Conservation (phyloP, 2,888 invertebrate species). For the Eretmocerus hayati region DNA sequence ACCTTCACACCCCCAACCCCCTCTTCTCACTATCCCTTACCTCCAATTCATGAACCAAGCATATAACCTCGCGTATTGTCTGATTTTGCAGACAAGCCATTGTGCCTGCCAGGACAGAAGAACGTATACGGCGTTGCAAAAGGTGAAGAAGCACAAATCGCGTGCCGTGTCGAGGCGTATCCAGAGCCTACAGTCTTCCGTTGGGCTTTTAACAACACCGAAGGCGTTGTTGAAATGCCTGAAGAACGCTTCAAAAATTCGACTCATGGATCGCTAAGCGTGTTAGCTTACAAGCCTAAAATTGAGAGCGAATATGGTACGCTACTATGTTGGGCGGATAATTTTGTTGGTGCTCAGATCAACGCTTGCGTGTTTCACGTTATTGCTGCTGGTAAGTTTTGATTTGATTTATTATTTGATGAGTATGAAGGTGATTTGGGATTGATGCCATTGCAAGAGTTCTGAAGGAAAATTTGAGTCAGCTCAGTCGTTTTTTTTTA, state of each 20-base stretch:
- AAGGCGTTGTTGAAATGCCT: constrained; percentile 71
- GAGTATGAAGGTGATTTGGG: too few relatives aligned
- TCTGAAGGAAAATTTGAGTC: too few relatives aligned
- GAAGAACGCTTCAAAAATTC: constrained; percentile 59
- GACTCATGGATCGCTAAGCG: constrained; percentile 52
- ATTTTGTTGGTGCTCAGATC: constrained; percentile 64
- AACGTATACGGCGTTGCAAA: constrained; percentile 77
- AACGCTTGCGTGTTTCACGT: constrained; percentile 70
- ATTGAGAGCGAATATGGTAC: constrained; percentile 71
- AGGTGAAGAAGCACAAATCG: constrained; percentile 70
- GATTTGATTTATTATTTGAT: too few relatives aligned
- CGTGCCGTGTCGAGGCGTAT: constrained; percentile 79
- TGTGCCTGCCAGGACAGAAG: constrained; percentile 68
- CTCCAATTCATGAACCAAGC: neutral
- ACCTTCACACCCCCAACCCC: neutral
- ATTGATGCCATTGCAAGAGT: too few relatives aligned
- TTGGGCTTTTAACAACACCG: constrained; percentile 86
- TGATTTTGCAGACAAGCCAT: constrained; percentile 76
- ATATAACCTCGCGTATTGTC: neutral
- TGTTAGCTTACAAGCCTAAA: constrained; percentile 69
- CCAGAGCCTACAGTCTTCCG: constrained; percentile 76
- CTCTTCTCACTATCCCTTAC: neutral
- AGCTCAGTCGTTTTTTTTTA: too few relatives aligned
- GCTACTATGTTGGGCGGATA: constrained; percentile 67
- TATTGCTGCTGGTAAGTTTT: constrained; percentile 57